A percentile compares a stretch with the other conserved stretches of the same genome.
These are phyloP conservation scores for Isaurus tuberculatus DNA, from an alignment of 92 coral and sea anemone species.

Conservation along the genomic window DNA sequence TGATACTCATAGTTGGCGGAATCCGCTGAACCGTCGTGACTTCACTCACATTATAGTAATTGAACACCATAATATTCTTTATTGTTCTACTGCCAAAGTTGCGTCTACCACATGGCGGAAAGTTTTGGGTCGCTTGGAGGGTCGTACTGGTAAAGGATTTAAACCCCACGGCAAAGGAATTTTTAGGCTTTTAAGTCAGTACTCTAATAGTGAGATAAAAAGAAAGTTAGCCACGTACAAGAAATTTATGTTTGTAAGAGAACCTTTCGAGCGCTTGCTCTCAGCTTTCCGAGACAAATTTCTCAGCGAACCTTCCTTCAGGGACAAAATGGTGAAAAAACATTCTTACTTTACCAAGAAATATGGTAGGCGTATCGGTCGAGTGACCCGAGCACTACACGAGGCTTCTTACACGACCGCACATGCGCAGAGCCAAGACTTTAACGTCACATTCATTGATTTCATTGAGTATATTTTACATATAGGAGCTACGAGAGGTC, in stretches of 20 bases:
- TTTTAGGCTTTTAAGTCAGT: constrained; percentile 46
- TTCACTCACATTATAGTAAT: constrained; percentile 39
- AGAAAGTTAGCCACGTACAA: constrained; percentile 45
- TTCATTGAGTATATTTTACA: constrained; percentile 50
- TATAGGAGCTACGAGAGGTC: constrained; percentile 8
- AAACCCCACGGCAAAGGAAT: constrained; percentile 38
- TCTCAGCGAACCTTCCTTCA: constrained; percentile 40
- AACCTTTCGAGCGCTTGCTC: constrained; percentile 63
- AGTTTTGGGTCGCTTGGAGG: constrained; percentile 18
- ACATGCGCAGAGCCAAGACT: constrained; percentile 18
- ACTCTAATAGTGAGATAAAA: constrained; percentile 26
- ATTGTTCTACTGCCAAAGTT: constrained; percentile 47
- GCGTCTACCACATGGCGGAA: constrained; percentile 45
- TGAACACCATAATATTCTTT: constrained; percentile 38
- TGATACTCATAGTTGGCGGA: constrained; percentile 37
- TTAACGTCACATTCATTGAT: constrained; percentile 61
- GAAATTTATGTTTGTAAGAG: constrained; percentile 64
- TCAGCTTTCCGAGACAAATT: constrained; percentile 64
- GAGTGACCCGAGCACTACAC: constrained; percentile 17
- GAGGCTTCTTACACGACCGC: background rate
- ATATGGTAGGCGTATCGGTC: constrained; percentile 28
- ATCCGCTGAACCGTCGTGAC: constrained; percentile 45
- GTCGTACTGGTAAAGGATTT: constrained; percentile 23
- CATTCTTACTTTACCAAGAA: constrained; percentile 35
- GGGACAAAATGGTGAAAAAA: constrained; percentile 27